phyloP scores from a whole-genome alignment of 1,140 invertebrate species.

The Sarcophaga peregrina region DNA sequence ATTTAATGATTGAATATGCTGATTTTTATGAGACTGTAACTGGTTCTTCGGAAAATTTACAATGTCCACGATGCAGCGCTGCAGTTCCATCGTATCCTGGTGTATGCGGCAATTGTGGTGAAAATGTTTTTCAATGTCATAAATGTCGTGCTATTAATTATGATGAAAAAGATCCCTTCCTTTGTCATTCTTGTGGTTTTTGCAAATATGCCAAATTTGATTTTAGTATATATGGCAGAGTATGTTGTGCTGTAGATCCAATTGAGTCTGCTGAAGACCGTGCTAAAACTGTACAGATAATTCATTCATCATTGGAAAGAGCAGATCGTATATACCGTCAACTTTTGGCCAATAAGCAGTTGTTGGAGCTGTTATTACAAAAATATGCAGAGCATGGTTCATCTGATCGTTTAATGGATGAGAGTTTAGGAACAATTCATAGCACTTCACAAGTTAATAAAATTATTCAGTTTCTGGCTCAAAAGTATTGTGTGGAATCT shows the following conservation, averaged over 20 bases:
- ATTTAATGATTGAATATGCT: slow-evolving; percentile 98
- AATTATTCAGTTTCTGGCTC: slow-evolving; percentile 87
- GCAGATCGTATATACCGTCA: slow-evolving; percentile 95
- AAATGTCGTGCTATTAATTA: slow-evolving; percentile 99
- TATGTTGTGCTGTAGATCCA: slow-evolving; percentile 95
- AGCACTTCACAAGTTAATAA: slow-evolving; percentile 78
- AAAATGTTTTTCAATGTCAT: slow-evolving; percentile 98
- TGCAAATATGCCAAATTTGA: slow-evolving; percentile 99
- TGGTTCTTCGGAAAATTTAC: slow-evolving; percentile 88
- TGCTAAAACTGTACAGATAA: slow-evolving; percentile 91
- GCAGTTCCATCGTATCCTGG: slow-evolving; percentile 97
- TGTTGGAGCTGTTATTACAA: slow-evolving; percentile 75
- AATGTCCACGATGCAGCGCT: slow-evolving; percentile 95
- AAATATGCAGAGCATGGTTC: slow-evolving; percentile 65
- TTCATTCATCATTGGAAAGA: slow-evolving; percentile 91
- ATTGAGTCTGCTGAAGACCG: slow-evolving; percentile 97
- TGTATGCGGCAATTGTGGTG: slow-evolving; percentile 96
- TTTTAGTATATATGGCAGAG: slow-evolving; percentile 88
- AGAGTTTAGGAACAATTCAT: slow-evolving; percentile 68
- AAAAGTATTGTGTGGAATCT: slow-evolving; percentile 95
- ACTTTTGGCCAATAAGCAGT: slow-evolving; percentile 87
- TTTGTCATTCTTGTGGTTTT: slow-evolving; percentile 98
- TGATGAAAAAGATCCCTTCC: slow-evolving; percentile 98
- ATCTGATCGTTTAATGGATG: slow-evolving; percentile 64
- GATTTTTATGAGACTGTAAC: slow-evolving; percentile 95